Evolutionary conservation across 2,797 vertebrate species (phyloP).

Genomic region (Lophius americanus): DNA sequence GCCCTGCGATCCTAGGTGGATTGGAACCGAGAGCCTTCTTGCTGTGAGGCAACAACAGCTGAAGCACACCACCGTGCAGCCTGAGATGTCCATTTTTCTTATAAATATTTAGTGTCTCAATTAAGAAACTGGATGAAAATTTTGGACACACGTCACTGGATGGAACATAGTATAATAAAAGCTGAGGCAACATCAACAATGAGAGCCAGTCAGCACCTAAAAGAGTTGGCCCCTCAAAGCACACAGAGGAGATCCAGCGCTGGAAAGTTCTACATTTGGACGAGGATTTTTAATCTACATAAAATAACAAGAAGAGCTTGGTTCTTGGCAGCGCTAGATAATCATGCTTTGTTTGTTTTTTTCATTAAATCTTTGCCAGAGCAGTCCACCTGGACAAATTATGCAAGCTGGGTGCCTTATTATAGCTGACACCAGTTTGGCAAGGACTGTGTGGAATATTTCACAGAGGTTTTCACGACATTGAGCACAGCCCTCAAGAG

Average conservation of each 20-base stretch:
- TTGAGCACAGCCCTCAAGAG: slow-evolving; percentile 24
- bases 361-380: slow-evolving; percentile 54
- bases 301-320: slow-evolving; percentile 62
- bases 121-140: neutral
- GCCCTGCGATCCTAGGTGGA: no score
- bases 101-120: neutral
- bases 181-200: slow-evolving; percentile 17
- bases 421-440: slow-evolving; percentile 65
- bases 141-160: neutral
- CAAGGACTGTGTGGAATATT: slow-evolving; percentile 56
- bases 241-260: slow-evolving; percentile 26
- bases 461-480: slow-evolving; percentile 44
- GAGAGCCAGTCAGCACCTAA: slow-evolving; percentile 28
- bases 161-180: slow-evolving; percentile 10
- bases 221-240: slow-evolving; percentile 34
- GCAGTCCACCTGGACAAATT: slow-evolving; percentile 71
- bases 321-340: slow-evolving; percentile 49
- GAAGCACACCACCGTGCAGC: no score
- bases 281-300: slow-evolving; percentile 55
- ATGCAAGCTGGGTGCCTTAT: slow-evolving; percentile 54
- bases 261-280: slow-evolving; percentile 66
- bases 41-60: no score
- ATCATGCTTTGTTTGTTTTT: slow-evolving; percentile 70
- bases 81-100: neutral
- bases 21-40: no score